Percentiles rank a stretch among this genome's conserved stretches.
phyloP scores from a whole-genome alignment of 2,888 invertebrate genomes.

The Drosophila prostipennis region DNA sequence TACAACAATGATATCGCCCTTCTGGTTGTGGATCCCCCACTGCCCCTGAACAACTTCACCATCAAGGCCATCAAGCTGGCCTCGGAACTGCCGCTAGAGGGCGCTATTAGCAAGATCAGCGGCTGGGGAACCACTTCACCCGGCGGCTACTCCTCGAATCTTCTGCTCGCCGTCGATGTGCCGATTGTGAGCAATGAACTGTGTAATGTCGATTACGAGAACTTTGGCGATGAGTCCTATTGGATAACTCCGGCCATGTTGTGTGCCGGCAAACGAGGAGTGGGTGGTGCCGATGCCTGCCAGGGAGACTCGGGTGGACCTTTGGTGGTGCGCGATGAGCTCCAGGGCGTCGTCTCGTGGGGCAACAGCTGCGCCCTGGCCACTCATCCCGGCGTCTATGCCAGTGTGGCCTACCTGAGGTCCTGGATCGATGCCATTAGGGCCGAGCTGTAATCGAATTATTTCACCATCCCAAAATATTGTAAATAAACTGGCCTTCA shows the following conservation, averaged over 20 bases:
- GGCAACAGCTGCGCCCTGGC: conserved; percentile 73
- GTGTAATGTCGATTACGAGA: conserved; percentile 65
- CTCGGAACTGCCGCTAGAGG: conserved; percentile 47
- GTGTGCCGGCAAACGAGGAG: conserved; percentile 73
- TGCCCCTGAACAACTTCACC: conserved; percentile 74
- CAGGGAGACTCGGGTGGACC: conserved; percentile 82
- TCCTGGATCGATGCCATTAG: conserved; percentile 62
- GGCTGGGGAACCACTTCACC: conserved; percentile 76
- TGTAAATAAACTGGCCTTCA: conserved; percentile 19
- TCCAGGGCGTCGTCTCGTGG: conserved; percentile 81
- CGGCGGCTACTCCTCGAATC: conserved; percentile 60
- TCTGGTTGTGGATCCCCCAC: conserved; percentile 59
- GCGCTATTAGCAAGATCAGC: conserved; percentile 58
- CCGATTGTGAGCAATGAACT: conserved; percentile 67
- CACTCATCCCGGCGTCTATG: conserved; percentile 76
- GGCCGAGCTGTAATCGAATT: conserved; percentile 1
- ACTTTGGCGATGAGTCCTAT: conserved; percentile 22
- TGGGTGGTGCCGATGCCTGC: conserved; percentile 78
- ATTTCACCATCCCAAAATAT: not conserved
- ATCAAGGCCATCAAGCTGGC: conserved; percentile 71
- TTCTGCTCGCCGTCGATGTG: conserved; percentile 69
- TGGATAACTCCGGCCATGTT: conserved; percentile 74
- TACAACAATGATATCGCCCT: conserved; percentile 87
- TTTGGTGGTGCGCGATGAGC: conserved; percentile 56
- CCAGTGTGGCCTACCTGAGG: conserved; percentile 58